phyloP scores from a whole-genome alignment of 2,797 vertebrate species.

The Okamejei kenojei region DNA sequence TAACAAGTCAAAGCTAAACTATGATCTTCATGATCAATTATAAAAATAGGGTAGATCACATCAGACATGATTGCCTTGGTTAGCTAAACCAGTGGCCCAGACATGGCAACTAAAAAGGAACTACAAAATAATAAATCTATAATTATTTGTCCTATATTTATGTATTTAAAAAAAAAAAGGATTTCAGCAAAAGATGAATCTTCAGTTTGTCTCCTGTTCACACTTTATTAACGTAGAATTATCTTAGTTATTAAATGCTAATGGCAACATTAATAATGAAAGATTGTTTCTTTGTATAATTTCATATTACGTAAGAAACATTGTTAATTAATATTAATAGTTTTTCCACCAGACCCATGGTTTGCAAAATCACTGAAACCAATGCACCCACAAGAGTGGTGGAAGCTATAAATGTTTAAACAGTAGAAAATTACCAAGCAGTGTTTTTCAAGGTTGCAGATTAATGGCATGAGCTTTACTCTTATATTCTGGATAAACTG shows the following conservation, averaged over 20 bases:
- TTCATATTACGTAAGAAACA: background rate
- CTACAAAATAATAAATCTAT: no score
- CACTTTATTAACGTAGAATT: background rate
- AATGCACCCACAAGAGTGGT: background rate
- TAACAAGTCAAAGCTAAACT: background rate
- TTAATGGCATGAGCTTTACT: background rate
- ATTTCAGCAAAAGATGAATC: background rate
- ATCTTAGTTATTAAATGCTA: background rate
- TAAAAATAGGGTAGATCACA: background rate
- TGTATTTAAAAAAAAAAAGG: background rate
- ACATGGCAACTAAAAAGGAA: background rate
- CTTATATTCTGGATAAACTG: background rate
- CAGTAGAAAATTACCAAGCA: background rate
- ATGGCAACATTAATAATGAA: background rate
- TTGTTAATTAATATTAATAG: background rate
- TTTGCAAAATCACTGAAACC: background rate
- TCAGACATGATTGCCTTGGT: background rate
- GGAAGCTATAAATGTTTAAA: background rate
- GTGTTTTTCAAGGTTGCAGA: background rate
- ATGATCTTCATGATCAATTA: background rate
- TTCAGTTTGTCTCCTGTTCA: background rate
- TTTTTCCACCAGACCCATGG: background rate
- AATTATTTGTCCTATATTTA: background rate
- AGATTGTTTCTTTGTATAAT: background rate
- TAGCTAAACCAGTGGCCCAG: background rate